Evolutionary conservation across 2,888 invertebrate genomes (phyloP), one percentile per base, ranked within the genome.

Genomic region (Leptothorax acervorum): DNA sequence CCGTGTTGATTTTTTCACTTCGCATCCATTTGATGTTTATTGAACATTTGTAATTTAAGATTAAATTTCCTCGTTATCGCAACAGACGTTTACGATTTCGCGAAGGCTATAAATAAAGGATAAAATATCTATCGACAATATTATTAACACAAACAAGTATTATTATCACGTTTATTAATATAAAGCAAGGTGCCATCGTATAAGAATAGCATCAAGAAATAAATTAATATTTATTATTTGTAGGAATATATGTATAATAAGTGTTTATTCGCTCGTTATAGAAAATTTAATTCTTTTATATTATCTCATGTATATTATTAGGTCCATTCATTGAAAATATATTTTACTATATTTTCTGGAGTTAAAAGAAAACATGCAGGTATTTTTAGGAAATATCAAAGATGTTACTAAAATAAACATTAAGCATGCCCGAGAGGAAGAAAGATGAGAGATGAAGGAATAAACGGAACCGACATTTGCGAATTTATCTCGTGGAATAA

Each of bases 401-500:
- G 23, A 3, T n/a, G 23, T 12, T 45, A 45, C 18, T 55, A 18
- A 66, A 66, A 78, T 39, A 23, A n/a, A 39, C 9, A 45, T 42
- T 31, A 42, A 76, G 5, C 12, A 39, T 66, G 6, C 8, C 1
- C 0, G 12, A 39, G 11, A 23, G 48, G 23, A 18, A 48, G 55
- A 70, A 60, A 71, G 70, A 70, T 55, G 39, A 70, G 18, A 18
- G 57, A 79, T 78, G 18, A 55, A 3, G 42, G 23, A 55, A 66
- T 60, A 31, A 78, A 79, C 28, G 4, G 23, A 45, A 35, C 79
- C 35, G 79, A 79, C 53, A 71, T 35, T 79, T 60, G 60, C 48
- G 71, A 60, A 48, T 71, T 79, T 79, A 79, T 79, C 42, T 79
- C 71, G 48, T 35, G 39, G 45, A 48, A 70, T 81, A 60, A 71